Conservation (phyloP, 2,888 invertebrate species). For the Orchesellides sinensis region DNA sequence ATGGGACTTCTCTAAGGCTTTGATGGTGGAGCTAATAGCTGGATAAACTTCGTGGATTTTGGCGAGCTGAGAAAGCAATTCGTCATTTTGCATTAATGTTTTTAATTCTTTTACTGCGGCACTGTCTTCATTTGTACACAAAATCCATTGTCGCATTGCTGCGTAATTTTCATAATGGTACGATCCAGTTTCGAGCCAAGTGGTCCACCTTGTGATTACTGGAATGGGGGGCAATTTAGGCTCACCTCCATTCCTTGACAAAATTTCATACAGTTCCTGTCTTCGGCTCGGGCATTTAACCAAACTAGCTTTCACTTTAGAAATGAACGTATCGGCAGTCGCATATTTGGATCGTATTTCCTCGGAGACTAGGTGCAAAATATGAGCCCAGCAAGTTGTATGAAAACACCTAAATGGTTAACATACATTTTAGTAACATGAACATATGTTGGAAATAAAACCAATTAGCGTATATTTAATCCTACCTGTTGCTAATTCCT, state of each 20-base stretch:
- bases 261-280: background rate
- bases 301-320: slow-evolving; percentile 7
- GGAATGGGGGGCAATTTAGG: slow-evolving; percentile 14
- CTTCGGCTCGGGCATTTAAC: slow-evolving; percentile 11
- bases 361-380: slow-evolving; percentile 17
- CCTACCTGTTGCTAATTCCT: no score
- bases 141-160: slow-evolving; percentile 13
- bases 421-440: no score
- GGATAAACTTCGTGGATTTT: background rate
- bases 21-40: background rate
- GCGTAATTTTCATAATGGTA: background rate
- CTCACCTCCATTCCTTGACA: background rate
- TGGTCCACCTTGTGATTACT: slow-evolving; percentile 31
- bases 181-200: slow-evolving; percentile 15
- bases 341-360: background rate
- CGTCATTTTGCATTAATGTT: background rate
- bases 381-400: slow-evolving; percentile 36
- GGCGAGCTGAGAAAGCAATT: background rate
- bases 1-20: background rate
- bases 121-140: background rate
- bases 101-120: slow-evolving; percentile 6
- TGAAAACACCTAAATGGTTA: background rate
- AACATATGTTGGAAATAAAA: no score
- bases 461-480: no score
- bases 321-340: background rate